These are phyloP conservation scores for Xenus cinereus DNA, from an alignment of 2,113 vertebrate species.

Conservation along the genomic window DNA sequence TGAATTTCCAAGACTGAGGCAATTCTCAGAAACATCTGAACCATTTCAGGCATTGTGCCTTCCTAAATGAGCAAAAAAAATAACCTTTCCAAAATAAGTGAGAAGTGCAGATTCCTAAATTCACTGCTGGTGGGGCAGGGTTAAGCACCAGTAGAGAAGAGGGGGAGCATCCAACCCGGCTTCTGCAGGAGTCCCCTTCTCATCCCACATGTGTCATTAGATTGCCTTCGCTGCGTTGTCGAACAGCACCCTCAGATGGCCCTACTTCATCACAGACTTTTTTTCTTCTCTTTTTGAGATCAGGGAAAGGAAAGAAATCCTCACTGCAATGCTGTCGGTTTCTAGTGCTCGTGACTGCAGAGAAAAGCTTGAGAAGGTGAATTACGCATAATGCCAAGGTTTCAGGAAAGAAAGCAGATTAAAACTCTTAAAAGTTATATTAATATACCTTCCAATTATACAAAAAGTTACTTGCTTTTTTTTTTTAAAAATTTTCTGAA, in stretches of 20 bases:
- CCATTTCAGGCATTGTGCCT: neutral
- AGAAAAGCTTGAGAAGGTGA: neutral
- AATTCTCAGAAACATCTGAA: neutral
- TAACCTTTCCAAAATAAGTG: neutral
- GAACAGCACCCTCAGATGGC: constrained; percentile 59
- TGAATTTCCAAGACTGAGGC: neutral
- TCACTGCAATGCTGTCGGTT: neutral
- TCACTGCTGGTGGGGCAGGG: neutral
- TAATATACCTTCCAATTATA: neutral
- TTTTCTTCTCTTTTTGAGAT: neutral
- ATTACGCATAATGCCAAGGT: neutral
- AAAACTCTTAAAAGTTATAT: neutral
- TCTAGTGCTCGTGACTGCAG: neutral
- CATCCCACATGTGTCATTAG: neutral
- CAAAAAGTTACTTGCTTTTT: neutral
- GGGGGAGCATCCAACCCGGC: neutral
- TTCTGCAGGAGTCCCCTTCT: neutral
- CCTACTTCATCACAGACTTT: neutral
- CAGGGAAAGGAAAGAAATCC: neutral
- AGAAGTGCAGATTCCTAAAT: neutral
- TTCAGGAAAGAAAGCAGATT: neutral
- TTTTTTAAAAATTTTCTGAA: neutral
- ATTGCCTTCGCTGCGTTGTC: neutral
- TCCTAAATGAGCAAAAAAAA: neutral
- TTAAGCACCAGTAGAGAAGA: neutral